phyloP scores from a whole-genome alignment of 1,140 invertebrate species.

The Aleiodes sp. region DNA sequence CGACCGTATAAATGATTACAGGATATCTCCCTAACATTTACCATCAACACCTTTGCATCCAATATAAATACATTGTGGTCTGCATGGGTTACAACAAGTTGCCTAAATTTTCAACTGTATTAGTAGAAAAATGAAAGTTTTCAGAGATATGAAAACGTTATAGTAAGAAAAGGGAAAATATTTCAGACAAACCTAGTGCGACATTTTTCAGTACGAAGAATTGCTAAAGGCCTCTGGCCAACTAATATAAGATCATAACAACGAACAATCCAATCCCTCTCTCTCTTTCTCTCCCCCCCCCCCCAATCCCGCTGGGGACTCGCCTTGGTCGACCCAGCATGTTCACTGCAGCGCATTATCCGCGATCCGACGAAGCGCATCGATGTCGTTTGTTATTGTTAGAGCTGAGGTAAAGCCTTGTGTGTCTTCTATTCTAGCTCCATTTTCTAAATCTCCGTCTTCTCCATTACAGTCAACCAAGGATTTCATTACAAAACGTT shows the following conservation, averaged over 20 bases:
- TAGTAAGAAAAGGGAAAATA: background rate
- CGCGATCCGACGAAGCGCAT: slow-evolving; percentile 27
- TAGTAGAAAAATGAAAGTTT: background rate
- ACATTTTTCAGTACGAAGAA: slow-evolving; percentile 28
- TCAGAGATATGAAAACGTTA: background rate
- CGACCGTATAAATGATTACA: no score
- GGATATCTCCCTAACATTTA: no score
- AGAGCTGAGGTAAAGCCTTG: background rate
- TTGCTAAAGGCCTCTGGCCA: slow-evolving; percentile 17
- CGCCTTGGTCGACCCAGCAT: slow-evolving; percentile 20
- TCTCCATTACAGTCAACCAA: background rate
- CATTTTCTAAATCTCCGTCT: background rate
- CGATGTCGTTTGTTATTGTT: slow-evolving; percentile 3
- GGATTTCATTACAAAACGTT: slow-evolving; percentile 2
- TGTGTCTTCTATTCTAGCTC: background rate
- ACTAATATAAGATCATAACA: slow-evolving; percentile 11
- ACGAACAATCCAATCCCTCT: slow-evolving; percentile 28
- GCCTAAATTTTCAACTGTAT: background rate
- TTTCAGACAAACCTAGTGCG: slow-evolving; percentile 1
- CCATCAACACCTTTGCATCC: no score
- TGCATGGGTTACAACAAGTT: no score
- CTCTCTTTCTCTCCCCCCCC: slow-evolving; percentile 7
- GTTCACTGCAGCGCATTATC: slow-evolving; percentile 30
- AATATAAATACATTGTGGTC: no score
- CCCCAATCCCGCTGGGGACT: background rate